These are phyloP conservation scores for Seriola quinqueradiata DNA, from an alignment of 2,113 vertebrate genomes.

Conservation along the genomic window DNA sequence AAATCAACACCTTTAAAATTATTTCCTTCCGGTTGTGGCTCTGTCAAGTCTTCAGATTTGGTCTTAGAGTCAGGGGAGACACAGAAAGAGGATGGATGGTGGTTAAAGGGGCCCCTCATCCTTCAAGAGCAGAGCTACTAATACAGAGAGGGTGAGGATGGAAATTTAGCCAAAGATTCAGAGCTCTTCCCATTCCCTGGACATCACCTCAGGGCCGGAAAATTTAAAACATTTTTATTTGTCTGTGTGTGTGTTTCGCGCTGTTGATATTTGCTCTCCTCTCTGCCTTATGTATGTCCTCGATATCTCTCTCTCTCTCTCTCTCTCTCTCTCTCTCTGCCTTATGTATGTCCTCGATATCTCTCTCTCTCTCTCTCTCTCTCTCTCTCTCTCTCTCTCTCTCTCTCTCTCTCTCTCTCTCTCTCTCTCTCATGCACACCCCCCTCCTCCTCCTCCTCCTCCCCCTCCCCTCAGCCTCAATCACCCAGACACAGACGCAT, in stretches of 20 bases:
- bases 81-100: slow-evolving; percentile 30
- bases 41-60: slow-evolving; percentile 10
- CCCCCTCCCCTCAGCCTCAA: slow-evolving; percentile 75
- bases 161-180: slow-evolving; percentile 33
- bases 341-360: slow-evolving; percentile 57
- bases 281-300: slow-evolving; percentile 62
- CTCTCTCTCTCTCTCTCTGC: not conserved
- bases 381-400: not conserved
- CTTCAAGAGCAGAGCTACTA: slow-evolving; percentile 36
- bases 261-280: slow-evolving; percentile 75
- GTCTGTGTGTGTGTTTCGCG: slow-evolving; percentile 42
- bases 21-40: slow-evolving; percentile 10
- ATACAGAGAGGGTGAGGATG: slow-evolving; percentile 14
- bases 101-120: slow-evolving; percentile 39
- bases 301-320: slow-evolving; percentile 27
- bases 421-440: slow-evolving; percentile 1
- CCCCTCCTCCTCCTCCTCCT: not conserved
- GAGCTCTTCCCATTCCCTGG: slow-evolving; percentile 33
- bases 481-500: slow-evolving; percentile 83
- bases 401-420: not conserved
- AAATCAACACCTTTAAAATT: slow-evolving; percentile 21
- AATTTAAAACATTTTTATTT: slow-evolving; percentile 12
- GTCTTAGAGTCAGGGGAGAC: slow-evolving; percentile 29
- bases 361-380: slow-evolving; percentile 15
- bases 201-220: slow-evolving; percentile 48